Evolutionary conservation across 2,797 vertebrate genomes (phyloP), one percentile per base, ranked within the genome.

Genomic region (Ispidina picta): DNA sequence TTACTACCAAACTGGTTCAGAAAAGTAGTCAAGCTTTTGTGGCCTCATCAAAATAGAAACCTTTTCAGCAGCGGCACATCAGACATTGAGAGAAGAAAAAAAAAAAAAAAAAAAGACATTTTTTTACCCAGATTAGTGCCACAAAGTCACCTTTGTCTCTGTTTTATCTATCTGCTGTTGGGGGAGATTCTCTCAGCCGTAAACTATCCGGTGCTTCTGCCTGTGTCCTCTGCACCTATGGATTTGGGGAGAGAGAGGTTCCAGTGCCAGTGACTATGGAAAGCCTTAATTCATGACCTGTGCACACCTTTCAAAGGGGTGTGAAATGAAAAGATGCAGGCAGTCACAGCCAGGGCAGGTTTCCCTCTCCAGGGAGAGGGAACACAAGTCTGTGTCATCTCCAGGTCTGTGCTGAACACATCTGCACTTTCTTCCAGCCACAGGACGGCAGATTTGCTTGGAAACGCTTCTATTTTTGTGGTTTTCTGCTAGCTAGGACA

Each of bases 181-280:
- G 46, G 62, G 54, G 10, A 2, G 6, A 46, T 84, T 58, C 49
- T 87, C 55, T 46, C 0, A 0, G 9, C 29, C n/a, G 29, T 29
- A 26, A 70, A 52, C 1, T 28, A 63, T 33, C 41, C 2, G 0
- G 8, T 2, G 2, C 23, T 80, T 22, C 89, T 71, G 66, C 59
- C 33, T 46, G 51, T 20, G 17, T n/a, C 29, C 33, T 23, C 41
- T 0, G 0, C 1, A 0, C 18, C 49, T 20, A 0, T 54, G 43
- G 69, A 68, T 69, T 88, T 71, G 0, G 0, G 51, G 7, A n/a
- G 21, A 51, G 29, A 60, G 23, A 13, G 56, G 8, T 6, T 9
- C 15, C 0, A 0, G 6, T 68, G 13, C 9, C 55, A 9, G 29
- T 0, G 3, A 3, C 22, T 7, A 0, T 3, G 1, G 8, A n/a